Percentiles rank a stretch among this genome's conserved stretches.
Evolutionary conservation across 2,888 invertebrate species (phyloP).

Genomic region (Mesorhabditis sp.): DNA sequence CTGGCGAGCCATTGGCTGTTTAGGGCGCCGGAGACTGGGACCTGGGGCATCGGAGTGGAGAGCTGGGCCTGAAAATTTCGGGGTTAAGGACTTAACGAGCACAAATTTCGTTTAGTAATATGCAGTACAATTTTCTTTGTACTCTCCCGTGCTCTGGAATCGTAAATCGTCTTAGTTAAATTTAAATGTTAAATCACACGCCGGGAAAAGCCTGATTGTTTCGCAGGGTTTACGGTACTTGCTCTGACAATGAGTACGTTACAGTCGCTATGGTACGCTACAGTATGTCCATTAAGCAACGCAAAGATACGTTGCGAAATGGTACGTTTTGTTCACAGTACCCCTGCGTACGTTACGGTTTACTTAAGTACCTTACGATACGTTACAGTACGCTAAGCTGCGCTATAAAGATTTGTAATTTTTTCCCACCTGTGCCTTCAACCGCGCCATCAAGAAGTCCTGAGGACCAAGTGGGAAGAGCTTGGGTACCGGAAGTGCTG

Average conservation of each 20-base stretch:
- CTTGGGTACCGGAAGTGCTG: conserved; percentile 1
- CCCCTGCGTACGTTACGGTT: too few species aligned
- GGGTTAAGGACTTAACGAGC: conserved; percentile 13
- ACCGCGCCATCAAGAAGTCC: neutral
- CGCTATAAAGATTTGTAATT: neutral
- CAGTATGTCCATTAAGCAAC: too few species aligned
- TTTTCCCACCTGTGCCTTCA: neutral
- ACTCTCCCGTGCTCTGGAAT: too few species aligned
- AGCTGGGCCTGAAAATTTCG: conserved; percentile 12
- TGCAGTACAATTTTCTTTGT: conserved; percentile 8
- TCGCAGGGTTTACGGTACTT: too few species aligned
- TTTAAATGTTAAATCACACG: too few species aligned
- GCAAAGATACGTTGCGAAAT: too few species aligned
- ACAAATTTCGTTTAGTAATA: conserved; percentile 15
- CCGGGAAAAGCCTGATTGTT: too few species aligned
- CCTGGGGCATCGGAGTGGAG: conserved; percentile 16
- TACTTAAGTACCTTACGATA: too few species aligned
- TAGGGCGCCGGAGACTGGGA: conserved; percentile 18
- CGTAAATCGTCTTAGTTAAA: too few species aligned
- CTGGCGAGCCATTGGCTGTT: conserved; percentile 27
- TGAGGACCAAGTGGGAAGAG: neutral
- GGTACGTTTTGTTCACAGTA: too few species aligned
- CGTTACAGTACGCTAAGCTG: conserved; percentile 11
- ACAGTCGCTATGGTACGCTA: too few species aligned
- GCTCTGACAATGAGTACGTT: too few species aligned